Evolutionary conservation across 2,888 invertebrate genomes (phyloP), one percentile per base, ranked within the genome.

Genomic region (Strigamia crassipes): DNA sequence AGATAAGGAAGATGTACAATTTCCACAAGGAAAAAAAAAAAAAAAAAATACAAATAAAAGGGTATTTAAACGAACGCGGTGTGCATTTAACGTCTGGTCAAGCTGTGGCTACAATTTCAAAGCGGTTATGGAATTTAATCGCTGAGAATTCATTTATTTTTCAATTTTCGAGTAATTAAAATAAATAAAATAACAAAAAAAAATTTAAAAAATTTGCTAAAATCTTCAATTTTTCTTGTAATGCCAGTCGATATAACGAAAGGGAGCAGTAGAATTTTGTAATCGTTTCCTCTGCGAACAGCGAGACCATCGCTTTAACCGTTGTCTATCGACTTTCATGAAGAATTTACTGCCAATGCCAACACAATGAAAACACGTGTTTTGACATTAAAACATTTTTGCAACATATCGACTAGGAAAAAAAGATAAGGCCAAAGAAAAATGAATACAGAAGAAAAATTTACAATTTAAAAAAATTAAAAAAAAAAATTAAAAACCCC

Each of bases 301-400:
- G 9, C 15, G n/a, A 15, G 61, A 23, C 61, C 61, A 61, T 61
- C 61, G 61, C 61, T 61, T 61, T 61, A 61, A 61, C 61, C 61
- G 61, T 61, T 61, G 61, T 61, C 61, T 61, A 61, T 61, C 61
- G 61, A 61, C 61, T 61, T 61, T 61, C 61, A 18, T 61, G 61
- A 61, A 61, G 61, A 61, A 61, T 61, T 61, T 61, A 61, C 61
- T 61, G 61, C 61, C 61, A 61, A 61, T 61, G 61, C 61, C 61
- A 61, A 61, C 61, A 61, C 61, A 61, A 61, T 61, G 61, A 61
- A 61, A 61, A 61, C 61, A 61, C 61, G 61, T 61, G 61, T 61
- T 61, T 12, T 61, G 61, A 61, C 61, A 61, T 61, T 61, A 15
- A 15, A 61, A 61, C 61, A 61, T 56, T 61, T 42, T 61, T 61